Conservation (phyloP, 1,140 invertebrate species). For the Scylla paramamosain region DNA sequence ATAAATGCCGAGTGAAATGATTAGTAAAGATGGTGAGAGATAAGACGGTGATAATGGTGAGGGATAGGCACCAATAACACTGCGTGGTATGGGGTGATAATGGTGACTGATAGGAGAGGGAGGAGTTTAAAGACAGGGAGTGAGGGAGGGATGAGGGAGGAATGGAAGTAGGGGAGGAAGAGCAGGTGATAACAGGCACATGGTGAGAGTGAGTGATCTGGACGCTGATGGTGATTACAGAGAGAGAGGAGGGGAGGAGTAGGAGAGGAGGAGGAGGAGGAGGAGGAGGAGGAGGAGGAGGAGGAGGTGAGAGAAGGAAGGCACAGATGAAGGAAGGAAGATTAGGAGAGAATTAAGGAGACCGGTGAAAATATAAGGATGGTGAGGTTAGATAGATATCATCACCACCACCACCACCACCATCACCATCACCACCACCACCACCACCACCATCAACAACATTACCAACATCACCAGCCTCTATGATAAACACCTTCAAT, state of each 20-base stretch:
- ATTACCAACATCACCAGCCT: too few species aligned
- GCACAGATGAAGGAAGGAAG: too few species aligned
- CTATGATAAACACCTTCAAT: too few species aligned
- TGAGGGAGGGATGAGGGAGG: neutral
- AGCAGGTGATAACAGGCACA: neutral
- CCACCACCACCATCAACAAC: too few species aligned
- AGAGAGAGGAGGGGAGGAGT: neutral
- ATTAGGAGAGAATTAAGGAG: neutral
- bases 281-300: too few species aligned
- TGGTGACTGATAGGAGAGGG: neutral
- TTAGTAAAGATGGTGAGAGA: slow-evolving; percentile 23
- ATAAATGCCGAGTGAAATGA: neutral
- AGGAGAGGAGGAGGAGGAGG: neutral
- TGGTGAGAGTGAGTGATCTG: slow-evolving; percentile 29
- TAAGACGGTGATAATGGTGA: neutral
- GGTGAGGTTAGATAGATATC: too few species aligned
- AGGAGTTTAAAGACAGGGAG: neutral
- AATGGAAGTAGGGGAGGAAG: neutral
- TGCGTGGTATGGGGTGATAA: neutral
- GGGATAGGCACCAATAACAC: neutral
- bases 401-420: too few species aligned
- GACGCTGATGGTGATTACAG: neutral
- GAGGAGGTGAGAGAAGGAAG: neutral
- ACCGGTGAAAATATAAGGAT: too few species aligned
- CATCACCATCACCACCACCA: too few species aligned